A percentile compares a stretch with the other conserved stretches of the same genome.
Evolutionary conservation across 2,113 vertebrate species (phyloP).

Genomic region (Nerophis lumbriciformis): DNA sequence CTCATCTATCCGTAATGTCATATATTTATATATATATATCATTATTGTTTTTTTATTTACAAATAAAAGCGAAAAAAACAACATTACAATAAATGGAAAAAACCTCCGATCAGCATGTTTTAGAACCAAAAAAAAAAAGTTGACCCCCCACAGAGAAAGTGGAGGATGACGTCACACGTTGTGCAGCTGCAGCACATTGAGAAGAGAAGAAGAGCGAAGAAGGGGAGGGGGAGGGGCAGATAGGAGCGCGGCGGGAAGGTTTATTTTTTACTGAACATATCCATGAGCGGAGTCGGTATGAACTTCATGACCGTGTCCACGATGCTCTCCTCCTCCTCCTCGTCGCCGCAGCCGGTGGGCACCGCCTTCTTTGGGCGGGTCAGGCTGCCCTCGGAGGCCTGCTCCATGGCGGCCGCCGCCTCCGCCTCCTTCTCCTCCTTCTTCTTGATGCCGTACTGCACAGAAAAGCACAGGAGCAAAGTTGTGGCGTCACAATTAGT

Average conservation of each 20-base stretch:
- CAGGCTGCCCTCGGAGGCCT: conserved; percentile 84
- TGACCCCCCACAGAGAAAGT: too few relatives aligned
- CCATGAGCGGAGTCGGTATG: conserved; percentile 92
- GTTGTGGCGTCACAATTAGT: too few relatives aligned
- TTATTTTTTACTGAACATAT: conserved; percentile 91
- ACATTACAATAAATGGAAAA: too few relatives aligned
- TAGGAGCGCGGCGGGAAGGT: too few relatives aligned
- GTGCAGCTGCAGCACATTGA: not conserved
- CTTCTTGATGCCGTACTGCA: conserved; percentile 92
- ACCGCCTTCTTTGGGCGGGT: conserved; percentile 89
- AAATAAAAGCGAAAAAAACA: not conserved
- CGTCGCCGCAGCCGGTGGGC: conserved; percentile 74
- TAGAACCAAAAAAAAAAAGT: too few relatives aligned
- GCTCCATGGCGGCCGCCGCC: conserved; percentile 86
- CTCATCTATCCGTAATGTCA: not conserved
- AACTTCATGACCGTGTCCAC: conserved; percentile 98
- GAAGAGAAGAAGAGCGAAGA: not conserved
- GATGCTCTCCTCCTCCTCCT: conserved; percentile 93
- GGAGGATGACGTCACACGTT: not conserved
- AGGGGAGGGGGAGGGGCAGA: not conserved
- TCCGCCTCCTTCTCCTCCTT: conserved; percentile 90
- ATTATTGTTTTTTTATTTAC: conserved; percentile 2
- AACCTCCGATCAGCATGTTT: too few relatives aligned
- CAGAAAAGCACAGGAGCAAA: not conserved
- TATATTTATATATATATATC: not conserved